Evolutionary conservation across 2,888 invertebrate genomes (phyloP).

Genomic region (Caenorhabditis sp.): DNA sequence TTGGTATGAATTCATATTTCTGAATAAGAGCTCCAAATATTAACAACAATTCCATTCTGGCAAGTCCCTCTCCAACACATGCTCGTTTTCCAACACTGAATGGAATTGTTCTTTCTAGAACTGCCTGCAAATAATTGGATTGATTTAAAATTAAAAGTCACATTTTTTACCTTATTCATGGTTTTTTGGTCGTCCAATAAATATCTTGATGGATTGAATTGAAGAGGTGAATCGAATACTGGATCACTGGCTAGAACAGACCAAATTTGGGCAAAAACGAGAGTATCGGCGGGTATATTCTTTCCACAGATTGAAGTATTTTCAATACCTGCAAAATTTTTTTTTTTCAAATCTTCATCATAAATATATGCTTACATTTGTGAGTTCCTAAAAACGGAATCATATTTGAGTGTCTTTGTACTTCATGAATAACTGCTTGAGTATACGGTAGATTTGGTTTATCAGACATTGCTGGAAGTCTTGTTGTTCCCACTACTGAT

Average conservation of each 20-base stretch:
- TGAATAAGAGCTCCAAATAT: constrained; percentile 34
- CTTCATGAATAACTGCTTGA: constrained; percentile 38
- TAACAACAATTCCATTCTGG: constrained; percentile 51
- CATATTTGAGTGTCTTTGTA: constrained; percentile 45
- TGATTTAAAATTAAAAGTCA: not conserved
- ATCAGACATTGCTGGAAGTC: constrained; percentile 42
- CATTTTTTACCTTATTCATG: constrained; percentile 35
- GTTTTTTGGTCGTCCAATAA: constrained; percentile 46
- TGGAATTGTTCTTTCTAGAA: constrained; percentile 42
- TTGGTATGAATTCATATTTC: constrained; percentile 30
- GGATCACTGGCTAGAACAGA: constrained; percentile 35
- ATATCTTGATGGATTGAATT: constrained; percentile 54
- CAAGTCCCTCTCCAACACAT: constrained; percentile 56
- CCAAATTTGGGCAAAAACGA: constrained; percentile 36
- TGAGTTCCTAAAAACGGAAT: constrained; percentile 29
- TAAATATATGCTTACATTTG: constrained; percentile 4
- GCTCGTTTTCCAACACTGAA: constrained; percentile 52
- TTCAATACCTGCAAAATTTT: constrained; percentile 14
- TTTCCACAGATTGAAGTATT: constrained; percentile 18
- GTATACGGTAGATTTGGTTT: constrained; percentile 42
- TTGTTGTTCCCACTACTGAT: constrained; percentile 27
- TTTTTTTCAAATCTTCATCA: too few relatives aligned
- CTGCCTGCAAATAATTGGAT: constrained; percentile 25
- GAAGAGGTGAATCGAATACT: constrained; percentile 34
- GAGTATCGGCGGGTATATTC: constrained; percentile 25